Base-by-base conservation (phyloP, 2,888 invertebrate species). In the Troglohyphantes excavatus region DNA sequence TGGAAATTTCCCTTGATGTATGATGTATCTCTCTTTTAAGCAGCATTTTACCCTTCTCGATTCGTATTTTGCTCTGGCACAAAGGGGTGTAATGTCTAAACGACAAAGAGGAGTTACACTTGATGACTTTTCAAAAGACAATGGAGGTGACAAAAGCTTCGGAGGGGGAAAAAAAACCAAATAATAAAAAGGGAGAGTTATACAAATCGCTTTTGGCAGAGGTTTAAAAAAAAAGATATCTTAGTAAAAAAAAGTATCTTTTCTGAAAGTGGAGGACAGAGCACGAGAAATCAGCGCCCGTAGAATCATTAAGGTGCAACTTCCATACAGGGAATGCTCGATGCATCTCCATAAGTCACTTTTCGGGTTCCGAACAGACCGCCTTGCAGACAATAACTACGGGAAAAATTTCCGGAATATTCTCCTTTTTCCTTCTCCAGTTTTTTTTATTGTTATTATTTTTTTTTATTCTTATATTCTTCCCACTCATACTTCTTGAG, bases 291-390 rank as follows among this genome's bases (percentile, higher is more conserved):
- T 89, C 88, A 89, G 82, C 70, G 82, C 75, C 88, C 88, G 68
- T 89, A 70, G 88, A 68, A 89, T 89, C 88, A 89, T 89, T 89
- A 89, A 89, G 88, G 68, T 67, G 43, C 29, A 59, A 26, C 27
- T 43, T 46, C 53, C n/a, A 72, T 67, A 59, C 70, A 59, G 33
- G 21, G 17, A 63, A 59, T 27, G 59, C 82, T 19, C 88, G 61
- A 89, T 82, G 81, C 88, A 82, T 83, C 82, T 89, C 82, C 88
- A 89, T 89, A 89, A 89, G 88, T 89, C 88, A 89, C 88, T 89
- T 82, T 82, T 82, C 88, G 59, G 82, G 82, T 81, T 76, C 88
- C 26, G 43, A 53, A 70, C 75, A 68, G 88, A 89, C 88, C 88
- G 82, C 88, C 65, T 68, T 43, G 82, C 61, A 76, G 82, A 68